These are phyloP conservation scores for Camponotus vicinus DNA, from an alignment of 1,140 invertebrate genomes.

Conservation along the genomic window DNA sequence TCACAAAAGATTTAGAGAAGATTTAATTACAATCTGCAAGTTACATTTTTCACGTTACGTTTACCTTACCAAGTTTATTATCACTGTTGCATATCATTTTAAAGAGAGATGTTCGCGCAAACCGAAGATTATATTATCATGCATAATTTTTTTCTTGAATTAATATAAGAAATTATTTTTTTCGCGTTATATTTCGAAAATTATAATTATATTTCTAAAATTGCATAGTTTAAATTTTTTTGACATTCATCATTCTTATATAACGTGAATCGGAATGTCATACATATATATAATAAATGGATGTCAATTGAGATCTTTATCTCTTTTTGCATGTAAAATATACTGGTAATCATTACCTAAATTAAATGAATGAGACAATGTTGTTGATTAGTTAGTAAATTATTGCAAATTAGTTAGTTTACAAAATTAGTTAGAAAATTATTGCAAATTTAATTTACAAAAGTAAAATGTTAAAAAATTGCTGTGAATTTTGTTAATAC, in stretches of 20 bases:
- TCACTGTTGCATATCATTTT: background rate
- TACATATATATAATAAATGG: background rate
- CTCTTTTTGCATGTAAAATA: background rate
- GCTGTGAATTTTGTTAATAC: background rate
- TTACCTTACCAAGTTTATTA: background rate
- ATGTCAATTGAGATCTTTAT: slow-evolving; percentile 24
- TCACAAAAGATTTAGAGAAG: background rate
- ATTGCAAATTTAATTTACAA: background rate
- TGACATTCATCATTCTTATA: background rate
- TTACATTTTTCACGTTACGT: background rate
- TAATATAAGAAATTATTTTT: background rate
- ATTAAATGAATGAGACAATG: background rate
- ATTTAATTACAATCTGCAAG: background rate
- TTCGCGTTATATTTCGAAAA: background rate
- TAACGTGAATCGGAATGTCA: slow-evolving; percentile 6
- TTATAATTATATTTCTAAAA: slow-evolving; percentile 1
- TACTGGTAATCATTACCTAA: slow-evolving; percentile 6
- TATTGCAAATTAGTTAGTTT: background rate
- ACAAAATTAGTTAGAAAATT: background rate
- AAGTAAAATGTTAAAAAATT: background rate
- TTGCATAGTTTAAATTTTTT: background rate
- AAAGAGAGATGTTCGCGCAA: background rate
- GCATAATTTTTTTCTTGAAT: background rate
- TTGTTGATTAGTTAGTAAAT: background rate
- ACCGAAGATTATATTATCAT: background rate